Evolutionary conservation across 2,113 vertebrate genomes (phyloP), one percentile per base, ranked within the genome.

Genomic region (Amphiprion percula): DNA sequence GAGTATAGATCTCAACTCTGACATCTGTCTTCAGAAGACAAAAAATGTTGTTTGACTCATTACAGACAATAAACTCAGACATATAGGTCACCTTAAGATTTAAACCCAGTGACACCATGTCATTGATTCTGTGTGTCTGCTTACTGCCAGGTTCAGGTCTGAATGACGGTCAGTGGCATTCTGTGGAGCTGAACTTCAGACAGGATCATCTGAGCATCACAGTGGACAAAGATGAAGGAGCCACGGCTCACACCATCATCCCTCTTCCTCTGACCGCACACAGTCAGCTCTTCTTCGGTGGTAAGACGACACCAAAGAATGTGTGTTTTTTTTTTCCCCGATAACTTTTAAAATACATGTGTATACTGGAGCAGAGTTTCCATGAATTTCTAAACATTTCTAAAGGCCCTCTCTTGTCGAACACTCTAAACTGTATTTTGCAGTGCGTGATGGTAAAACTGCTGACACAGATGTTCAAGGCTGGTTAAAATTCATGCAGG

Each of bases 121-220:
- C 9, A 52, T 21, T 52, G 17, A 21, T 52, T 47, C 33, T 69
- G 12, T 78, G 26, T 77, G 39, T 76, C 1, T 64, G 10, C 59
- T 12, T 62, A 4, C 1, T 16, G 5, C 3, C 72, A 99, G 98
- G 97, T 65, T 79, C 79, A 21, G 93, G 85, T 74, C 91, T 99
- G 86, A 97, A 95, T 69, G 96, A 99, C 0, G 98, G 97, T 1
- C 97, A 96, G 85, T 99, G 98, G 98, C 98, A 99, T 92, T 95
- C 93, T 2, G 72, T 99, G 80, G 93, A 93, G 41, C 84, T 99
- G 47, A 93, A 78, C 58, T 93, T 92, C 58, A 93, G 89, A 85
- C 94, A 81, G 68, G 96, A 92, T 74, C 95, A 91, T 65, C 74
- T 97, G 77, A 95, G 81, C 76, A 23, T 99, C 90, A 87, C 74